Conservation (phyloP, 2,113 vertebrate species). For the Todiramphus chloris region DNA sequence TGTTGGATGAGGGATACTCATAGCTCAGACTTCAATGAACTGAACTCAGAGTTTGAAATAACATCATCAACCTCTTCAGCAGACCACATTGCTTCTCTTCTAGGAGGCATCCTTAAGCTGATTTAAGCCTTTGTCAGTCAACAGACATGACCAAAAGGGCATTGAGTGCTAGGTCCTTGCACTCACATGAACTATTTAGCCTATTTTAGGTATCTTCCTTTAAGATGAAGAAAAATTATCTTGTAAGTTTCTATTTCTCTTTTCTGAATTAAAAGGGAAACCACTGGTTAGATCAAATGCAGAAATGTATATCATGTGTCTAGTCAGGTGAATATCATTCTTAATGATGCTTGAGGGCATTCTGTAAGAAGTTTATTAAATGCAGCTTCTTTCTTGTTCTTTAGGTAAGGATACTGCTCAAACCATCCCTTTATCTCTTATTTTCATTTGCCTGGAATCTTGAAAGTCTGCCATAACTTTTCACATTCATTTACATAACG, state of each 20-base stretch:
- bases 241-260: background rate
- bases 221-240: background rate
- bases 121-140: background rate
- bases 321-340: background rate
- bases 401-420: background rate
- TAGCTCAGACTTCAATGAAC: background rate
- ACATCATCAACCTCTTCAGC: background rate
- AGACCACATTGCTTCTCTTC: background rate
- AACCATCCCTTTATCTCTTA: background rate
- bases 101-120: background rate
- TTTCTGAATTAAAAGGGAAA: background rate
- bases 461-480: background rate
- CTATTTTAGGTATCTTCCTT: background rate
- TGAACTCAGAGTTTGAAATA: background rate
- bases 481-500: background rate
- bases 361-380: background rate
- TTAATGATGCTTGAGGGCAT: background rate
- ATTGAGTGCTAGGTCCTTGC: background rate
- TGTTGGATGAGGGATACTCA: background rate
- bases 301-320: background rate
- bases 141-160: background rate
- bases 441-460: background rate
- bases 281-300: background rate
- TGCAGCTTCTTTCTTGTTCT: background rate
- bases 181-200: background rate